Evolutionary conservation across 2,113 vertebrate species (phyloP).

Genomic region (Psilopogon haemacephalus): DNA sequence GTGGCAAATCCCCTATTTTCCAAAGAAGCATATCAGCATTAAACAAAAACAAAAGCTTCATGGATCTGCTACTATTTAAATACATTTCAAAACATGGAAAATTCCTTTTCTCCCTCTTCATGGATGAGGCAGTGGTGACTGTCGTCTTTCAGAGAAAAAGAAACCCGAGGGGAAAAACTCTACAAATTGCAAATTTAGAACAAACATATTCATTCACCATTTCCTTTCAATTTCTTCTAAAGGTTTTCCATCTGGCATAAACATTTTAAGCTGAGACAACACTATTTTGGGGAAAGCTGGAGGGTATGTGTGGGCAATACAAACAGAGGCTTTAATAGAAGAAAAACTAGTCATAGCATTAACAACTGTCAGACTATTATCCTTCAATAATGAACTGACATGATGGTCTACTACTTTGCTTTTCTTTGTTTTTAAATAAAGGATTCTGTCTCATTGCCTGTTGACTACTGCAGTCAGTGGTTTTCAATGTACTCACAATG

Average conservation of each 20-base stretch:
- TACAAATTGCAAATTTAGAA: background rate
- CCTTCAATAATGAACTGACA: background rate
- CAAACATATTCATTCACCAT: conserved; percentile 12
- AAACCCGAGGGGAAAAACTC: background rate
- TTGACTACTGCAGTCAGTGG: background rate
- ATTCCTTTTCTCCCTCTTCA: background rate
- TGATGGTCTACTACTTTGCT: background rate
- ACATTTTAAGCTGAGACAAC: conserved; percentile 13
- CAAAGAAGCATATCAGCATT: background rate
- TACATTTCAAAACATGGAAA: conserved; percentile 17
- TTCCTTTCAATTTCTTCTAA: background rate
- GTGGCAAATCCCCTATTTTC: background rate
- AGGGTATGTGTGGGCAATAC: conserved; percentile 2
- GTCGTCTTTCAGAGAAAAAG: background rate
- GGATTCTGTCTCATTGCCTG: background rate
- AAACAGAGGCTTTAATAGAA: conserved; percentile 17
- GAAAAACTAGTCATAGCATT: background rate
- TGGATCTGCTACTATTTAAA: background rate
- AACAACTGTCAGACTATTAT: conserved; percentile 23
- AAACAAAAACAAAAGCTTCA: conserved; percentile 5
- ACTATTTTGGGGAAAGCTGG: conserved; percentile 34
- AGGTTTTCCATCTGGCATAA: background rate
- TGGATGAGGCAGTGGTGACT: background rate
- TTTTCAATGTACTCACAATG: background rate
- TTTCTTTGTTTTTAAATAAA: conserved; percentile 25